Percentiles rank a stretch among this genome's conserved stretches.
phyloP scores from a whole-genome alignment of 2,113 vertebrate species.

The Clarias batrachus region DNA sequence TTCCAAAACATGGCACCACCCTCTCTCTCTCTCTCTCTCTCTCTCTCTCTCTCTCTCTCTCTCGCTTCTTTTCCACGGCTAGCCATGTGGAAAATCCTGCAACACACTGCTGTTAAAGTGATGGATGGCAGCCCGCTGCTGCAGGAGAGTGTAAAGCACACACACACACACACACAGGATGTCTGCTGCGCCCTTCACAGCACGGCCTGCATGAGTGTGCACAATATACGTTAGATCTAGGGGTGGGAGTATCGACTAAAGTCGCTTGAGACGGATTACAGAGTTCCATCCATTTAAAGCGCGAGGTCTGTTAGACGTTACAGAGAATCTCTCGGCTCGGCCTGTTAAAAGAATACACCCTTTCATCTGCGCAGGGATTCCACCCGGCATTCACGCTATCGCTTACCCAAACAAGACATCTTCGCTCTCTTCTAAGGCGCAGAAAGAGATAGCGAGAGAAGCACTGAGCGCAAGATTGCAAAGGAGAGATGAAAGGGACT shows the following conservation, averaged over 20 bases:
- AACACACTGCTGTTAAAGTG: conserved; percentile 52
- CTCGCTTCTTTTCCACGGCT: conserved; percentile 24
- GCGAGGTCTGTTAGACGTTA: conserved; percentile 2
- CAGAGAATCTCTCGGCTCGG: background rate
- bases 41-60: conserved; percentile 5
- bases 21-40: conserved; percentile 26
- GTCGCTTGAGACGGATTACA: conserved; percentile 31
- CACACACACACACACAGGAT: conserved; percentile 7
- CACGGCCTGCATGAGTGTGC: conserved; percentile 22
- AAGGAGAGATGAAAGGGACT: conserved; percentile 10
- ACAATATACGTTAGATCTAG: background rate
- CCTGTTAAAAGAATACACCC: background rate
- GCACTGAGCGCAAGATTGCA: background rate
- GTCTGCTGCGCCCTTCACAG: conserved; percentile 58
- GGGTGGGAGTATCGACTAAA: background rate
- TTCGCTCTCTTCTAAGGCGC: background rate
- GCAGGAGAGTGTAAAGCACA: conserved; percentile 13
- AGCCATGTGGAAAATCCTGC: conserved; percentile 53
- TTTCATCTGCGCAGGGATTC: conserved; percentile 19
- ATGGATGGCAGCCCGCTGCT: conserved; percentile 53
- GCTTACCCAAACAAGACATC: conserved; percentile 9
- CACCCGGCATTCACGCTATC: background rate
- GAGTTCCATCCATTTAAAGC: conserved; percentile 18
- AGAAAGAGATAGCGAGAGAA: conserved; percentile 6
- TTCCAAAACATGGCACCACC: conserved; percentile 43